A percentile compares a stretch with the other conserved stretches of the same genome.
Evolutionary conservation across 1,140 invertebrate genomes (phyloP).

Genomic region (Drosophila auraria): DNA sequence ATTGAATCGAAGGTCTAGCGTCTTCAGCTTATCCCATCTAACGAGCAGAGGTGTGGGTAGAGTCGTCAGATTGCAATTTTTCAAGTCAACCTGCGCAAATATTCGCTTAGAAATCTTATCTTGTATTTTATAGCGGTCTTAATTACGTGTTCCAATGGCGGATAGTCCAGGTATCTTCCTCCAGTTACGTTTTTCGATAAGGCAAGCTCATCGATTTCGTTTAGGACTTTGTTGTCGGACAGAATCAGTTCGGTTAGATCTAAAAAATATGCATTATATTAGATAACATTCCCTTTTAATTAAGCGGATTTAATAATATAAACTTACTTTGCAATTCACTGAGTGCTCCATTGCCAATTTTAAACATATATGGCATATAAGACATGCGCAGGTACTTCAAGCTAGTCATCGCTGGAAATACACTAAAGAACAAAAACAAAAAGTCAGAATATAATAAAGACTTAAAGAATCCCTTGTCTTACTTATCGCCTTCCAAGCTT

Average conservation of each 20-base stretch:
- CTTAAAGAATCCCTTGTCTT: conserved; percentile 14
- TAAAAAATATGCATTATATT: conserved; percentile 18
- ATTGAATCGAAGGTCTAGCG: conserved; percentile 89
- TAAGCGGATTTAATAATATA: too few relatives aligned
- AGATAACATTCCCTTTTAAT: too few relatives aligned
- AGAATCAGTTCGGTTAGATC: conserved; percentile 69
- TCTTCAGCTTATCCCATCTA: conserved; percentile 89
- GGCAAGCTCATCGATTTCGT: conserved; percentile 86
- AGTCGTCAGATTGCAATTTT: conserved; percentile 89
- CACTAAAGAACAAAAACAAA: conserved; percentile 74
- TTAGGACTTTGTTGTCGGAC: conserved; percentile 87
- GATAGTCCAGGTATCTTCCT: conserved; percentile 61
- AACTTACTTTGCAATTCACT: conserved; percentile 70
- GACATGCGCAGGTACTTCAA: conserved; percentile 88
- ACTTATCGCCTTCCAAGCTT: conserved; percentile 85
- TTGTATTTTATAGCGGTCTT: not conserved
- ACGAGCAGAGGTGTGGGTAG: conserved; percentile 87
- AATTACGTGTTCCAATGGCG: conserved; percentile 69
- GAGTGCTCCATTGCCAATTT: conserved; percentile 86
- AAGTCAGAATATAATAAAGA: conserved; percentile 36
- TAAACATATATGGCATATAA: conserved; percentile 87
- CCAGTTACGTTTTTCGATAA: conserved; percentile 82
- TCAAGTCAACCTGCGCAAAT: conserved; percentile 87
- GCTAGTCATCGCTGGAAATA: conserved; percentile 87
- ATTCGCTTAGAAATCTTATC: not conserved